Evolutionary conservation across 1,140 invertebrate species (phyloP), one percentile per base, ranked within the genome.

Genomic region (Zaprionus camerounensis): DNA sequence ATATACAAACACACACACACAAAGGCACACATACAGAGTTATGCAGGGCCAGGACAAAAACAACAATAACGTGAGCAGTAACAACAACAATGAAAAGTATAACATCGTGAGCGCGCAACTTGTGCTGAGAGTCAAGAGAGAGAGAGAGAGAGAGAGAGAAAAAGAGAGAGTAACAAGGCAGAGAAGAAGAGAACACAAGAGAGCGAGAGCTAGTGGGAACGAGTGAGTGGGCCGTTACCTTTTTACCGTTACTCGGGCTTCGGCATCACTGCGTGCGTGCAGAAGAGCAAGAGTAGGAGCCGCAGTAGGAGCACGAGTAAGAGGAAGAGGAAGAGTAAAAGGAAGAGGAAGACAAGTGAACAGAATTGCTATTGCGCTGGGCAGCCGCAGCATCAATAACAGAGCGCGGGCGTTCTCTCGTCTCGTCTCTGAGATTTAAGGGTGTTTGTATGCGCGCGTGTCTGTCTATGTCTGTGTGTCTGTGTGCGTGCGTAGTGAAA

Each of bases 321-420:
- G 3, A 41, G 13, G 26, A 77, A 31, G 31, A 86, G 72, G 80
- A 86, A 79, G 59, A 78, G 68, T 46, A 46, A 17, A 41, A 78
- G 46, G 20, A 78, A 87, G 76, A 87, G 77, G 83, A 86, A 76
- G 68, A 82, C 80, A 82, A 82, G 70, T 87, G 80, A 86, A 87
- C 83, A 83, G 81, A 82, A 78, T 84, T 85, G 84, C 76, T 87
- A 86, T 87, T 86, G 82, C 83, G 82, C 80, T 86, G 82, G 63
- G 67, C 76, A 76, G 61, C 73, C 64, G 83, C 82, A 86, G 80
- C 82, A 82, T 87, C 83, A 84, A 85, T 85, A 81, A 70, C 70
- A 66, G 62, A 71, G 55, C 56, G 38, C 57, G 53, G 68, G 34
- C 57, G 57, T n/a, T 56, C 46, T 20, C 22, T 11, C 5, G 20